Evolutionary conservation across 2,888 invertebrate genomes (phyloP), one percentile per base, ranked within the genome.

Genomic region (Stenichneumon culpator): DNA sequence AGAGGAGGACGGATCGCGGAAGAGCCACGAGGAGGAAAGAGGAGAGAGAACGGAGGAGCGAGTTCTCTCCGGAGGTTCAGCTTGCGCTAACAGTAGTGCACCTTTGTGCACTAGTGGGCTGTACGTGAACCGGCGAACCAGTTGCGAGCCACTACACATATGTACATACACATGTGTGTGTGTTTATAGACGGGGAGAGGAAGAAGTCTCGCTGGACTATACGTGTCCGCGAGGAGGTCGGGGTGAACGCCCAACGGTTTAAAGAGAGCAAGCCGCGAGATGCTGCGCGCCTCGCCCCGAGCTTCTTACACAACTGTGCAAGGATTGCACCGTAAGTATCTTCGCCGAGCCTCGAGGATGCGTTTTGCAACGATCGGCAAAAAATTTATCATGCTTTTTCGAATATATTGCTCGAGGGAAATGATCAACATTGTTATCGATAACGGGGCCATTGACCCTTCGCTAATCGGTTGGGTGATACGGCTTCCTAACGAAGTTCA

Each of bases 161-260:
- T 9, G 1, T 39, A 3, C 11, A 39, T 39, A 39, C 3, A 2
- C 2, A 14, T 14, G 3, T 14, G 14, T 25, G 14, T 63, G 16
- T 63, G 32, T 25, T 6, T 11, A 5, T 16, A 28, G 25, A 16
- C 14, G 63, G 5, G 63, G 25, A 63, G 63, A 63, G 44, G 69
- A 67, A 69, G 69, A 73, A 84, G 69, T 77, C 75, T 60, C 57
- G 57, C 25, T 50, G 65, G 77, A 32, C 72, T 81, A 73, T 65
- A 70, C 52, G 81, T 78, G 84, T 74, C 69, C 81, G 73, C 86
- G 89, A 86, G 91, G 92, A 93, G 93, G 93, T 93, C 93, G 93
- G 92, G 93, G 93, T 93, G 93, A 93, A 93, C 93, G 93, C 90
- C 93, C 93, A 93, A 93, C 92, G 91, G 89, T 92, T 92, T 92